Conservation (phyloP, 2,797 vertebrate genomes). For the Eulemur coronatus region DNA sequence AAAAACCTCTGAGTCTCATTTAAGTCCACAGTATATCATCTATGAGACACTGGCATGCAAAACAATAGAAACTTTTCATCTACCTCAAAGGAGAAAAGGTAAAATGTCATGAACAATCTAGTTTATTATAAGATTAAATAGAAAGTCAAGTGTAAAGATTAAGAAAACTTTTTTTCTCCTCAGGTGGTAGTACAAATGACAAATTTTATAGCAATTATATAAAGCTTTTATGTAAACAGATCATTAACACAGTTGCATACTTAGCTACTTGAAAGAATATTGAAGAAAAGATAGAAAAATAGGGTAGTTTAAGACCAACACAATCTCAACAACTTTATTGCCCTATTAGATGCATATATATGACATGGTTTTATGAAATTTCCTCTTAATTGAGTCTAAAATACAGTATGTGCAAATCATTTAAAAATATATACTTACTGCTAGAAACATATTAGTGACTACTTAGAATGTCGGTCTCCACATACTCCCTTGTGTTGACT, state of each 20-base stretch:
- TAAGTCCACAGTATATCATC: constrained; percentile 25
- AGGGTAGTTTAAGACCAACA: not conserved
- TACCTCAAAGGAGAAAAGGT: not conserved
- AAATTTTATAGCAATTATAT: constrained; percentile 38
- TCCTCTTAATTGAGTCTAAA: not conserved
- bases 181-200: constrained; percentile 25
- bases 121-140: constrained; percentile 53
- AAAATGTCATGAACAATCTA: constrained; percentile 32
- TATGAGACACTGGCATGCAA: not conserved
- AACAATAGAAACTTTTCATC: constrained; percentile 40
- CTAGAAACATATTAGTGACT: not conserved
- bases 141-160: constrained; percentile 43
- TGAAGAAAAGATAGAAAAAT: not conserved
- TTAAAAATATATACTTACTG: not conserved
- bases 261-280: not conserved
- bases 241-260: not conserved
- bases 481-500: not conserved
- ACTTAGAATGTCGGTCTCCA: not conserved
- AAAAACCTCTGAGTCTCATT: constrained; percentile 50
- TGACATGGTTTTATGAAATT: not conserved
- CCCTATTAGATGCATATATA: not conserved
- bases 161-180: not conserved
- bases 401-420: not conserved
- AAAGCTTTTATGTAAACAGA: constrained; percentile 42
- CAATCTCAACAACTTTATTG: not conserved